Evolutionary conservation across 2,113 vertebrate species (phyloP), one percentile per base, ranked within the genome.

Genomic region (Leptocoma aspasia): DNA sequence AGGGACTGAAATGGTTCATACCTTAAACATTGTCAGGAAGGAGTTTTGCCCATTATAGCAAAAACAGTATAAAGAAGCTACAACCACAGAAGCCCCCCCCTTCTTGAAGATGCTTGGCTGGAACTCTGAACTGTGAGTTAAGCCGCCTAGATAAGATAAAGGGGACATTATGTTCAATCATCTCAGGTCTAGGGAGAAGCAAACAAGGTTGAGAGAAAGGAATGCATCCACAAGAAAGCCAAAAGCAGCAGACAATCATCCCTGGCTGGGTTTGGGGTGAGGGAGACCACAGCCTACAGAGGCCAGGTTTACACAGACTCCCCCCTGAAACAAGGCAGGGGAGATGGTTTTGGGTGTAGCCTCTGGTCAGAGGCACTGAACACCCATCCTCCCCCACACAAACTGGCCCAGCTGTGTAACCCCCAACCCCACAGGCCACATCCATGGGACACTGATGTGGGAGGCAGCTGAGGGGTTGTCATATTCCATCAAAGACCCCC

Each of bases 311-410:
- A 23, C 23, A 81, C 9, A 82, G 50, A 41, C 15, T 54, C 9
- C 47, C 15, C n/a, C 4, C 30, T n/a, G n/a, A 52, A 19, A 11
- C 1, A 1, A 50, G 13, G 2, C 12, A 12, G 39, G 39, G 39
- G 9, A 28, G 50, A n/a, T 1, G 1, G 59, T 64, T 84, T 18
- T 2, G 10, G 12, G 28, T 41, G 19, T 28, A 28, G 53, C 28
- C 49, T 73, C 49, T 54, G n/a, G 22, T 64, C 59, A 84, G 49
- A 56, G 28, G 41, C 41, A 54, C 15, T 64, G 59, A 47, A 47
- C 28, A 56, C 7, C 41, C 49, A 39, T 23, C 19, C 59, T 56
- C 28, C 50, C 49, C 56, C 28, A 73, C 49, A 39, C n/a, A 64
- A 33, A 47, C 41, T 2, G 8, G 33, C 47, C 27, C 47, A 63